phyloP scores from a whole-genome alignment of 2,113 vertebrate species.

The Saguinus midas region DNA sequence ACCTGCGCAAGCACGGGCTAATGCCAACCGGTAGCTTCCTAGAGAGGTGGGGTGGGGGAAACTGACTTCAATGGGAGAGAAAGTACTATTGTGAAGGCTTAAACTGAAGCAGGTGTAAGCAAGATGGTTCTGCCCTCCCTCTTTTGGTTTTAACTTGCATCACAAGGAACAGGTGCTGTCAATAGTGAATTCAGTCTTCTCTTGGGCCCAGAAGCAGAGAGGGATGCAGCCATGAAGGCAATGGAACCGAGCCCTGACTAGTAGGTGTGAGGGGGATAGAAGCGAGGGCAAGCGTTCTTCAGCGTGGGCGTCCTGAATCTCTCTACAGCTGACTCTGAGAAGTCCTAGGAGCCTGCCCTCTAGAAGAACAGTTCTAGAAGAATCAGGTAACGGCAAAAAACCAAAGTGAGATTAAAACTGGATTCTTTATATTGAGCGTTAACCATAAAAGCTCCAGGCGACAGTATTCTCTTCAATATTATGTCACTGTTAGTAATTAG shows the following conservation, averaged over 20 bases:
- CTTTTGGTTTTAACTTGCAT: not conserved
- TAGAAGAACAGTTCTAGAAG: not conserved
- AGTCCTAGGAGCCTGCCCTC: not conserved
- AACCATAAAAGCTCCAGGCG: not conserved
- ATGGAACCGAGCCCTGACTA: rapidly evolving
- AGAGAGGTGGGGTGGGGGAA: not conserved
- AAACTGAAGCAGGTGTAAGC: not conserved
- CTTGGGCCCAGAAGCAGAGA: not conserved
- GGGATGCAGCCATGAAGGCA: not conserved
- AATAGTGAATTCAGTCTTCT: not conserved
- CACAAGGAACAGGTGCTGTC: not conserved
- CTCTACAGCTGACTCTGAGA: not conserved
- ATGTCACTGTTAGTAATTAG: not conserved
- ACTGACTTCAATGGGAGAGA: not conserved
- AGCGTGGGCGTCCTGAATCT: not conserved
- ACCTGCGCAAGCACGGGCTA: not conserved
- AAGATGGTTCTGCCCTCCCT: not conserved
- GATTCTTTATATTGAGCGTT: not conserved
- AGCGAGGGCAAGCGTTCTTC: not conserved
- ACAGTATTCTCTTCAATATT: not conserved
- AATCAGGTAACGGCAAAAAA: not conserved
- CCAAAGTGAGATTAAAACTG: not conserved
- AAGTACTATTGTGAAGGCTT: not conserved
- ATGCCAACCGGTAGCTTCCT: not conserved
- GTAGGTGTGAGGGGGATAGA: not conserved